These are phyloP conservation scores for Branchinecta lynchi DNA, from an alignment of 1,140 invertebrate genomes.

Conservation along the genomic window DNA sequence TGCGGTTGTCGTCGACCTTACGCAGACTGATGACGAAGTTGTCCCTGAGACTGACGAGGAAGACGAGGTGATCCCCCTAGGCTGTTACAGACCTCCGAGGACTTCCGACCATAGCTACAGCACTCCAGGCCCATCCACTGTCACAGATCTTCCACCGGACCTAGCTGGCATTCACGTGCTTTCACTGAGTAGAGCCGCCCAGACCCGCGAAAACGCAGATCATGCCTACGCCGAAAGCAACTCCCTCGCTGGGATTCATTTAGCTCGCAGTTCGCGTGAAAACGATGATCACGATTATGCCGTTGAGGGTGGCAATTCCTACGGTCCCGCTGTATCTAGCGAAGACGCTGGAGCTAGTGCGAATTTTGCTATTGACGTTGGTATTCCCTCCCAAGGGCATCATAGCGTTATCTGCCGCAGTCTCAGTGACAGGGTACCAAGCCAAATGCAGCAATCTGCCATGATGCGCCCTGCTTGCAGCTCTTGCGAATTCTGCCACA, in stretches of 20 bases:
- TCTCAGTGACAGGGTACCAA: too few relatives aligned
- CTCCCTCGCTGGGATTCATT: not conserved
- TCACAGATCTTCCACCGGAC: not conserved
- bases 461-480: too few relatives aligned
- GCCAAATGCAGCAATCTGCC: too few relatives aligned
- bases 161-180: not conserved
- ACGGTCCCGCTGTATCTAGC: too few relatives aligned
- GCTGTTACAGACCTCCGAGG: not conserved
- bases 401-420: too few relatives aligned
- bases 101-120: not conserved
- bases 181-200: not conserved
- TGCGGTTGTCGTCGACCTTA: not conserved
- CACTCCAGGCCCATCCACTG: not conserved
- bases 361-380: too few relatives aligned
- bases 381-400: too few relatives aligned
- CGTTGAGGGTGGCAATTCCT: too few relatives aligned
- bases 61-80: not conserved
- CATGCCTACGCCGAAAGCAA: not conserved
- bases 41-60: not conserved
- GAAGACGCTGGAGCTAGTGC: too few relatives aligned
- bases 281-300: too few relatives aligned
- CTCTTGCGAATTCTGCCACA: too few relatives aligned
- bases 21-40: not conserved
- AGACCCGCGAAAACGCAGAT: not conserved
- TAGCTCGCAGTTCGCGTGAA: too few relatives aligned